Conservation (phyloP, 2,888 invertebrate species). For the Ypsolopha sequella region DNA sequence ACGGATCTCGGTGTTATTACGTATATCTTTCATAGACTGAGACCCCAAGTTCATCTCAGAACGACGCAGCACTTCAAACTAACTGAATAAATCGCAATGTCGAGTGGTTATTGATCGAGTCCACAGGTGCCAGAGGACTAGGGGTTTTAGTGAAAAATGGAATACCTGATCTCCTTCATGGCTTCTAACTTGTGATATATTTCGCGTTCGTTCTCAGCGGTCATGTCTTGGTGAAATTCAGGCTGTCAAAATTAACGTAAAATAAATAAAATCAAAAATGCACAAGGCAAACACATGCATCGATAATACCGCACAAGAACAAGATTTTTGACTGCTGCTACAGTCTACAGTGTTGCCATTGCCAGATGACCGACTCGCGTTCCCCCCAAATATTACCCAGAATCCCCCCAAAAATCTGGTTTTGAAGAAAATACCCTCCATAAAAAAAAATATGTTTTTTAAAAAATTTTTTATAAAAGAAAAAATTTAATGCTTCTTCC, state of each 20-base stretch:
- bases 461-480: no score
- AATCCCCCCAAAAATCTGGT: no score
- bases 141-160: conserved; percentile 13
- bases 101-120: conserved; percentile 62
- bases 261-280: not conserved
- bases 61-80: not conserved
- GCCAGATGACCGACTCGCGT: no score
- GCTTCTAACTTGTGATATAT: conserved; percentile 94
- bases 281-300: not conserved
- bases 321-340: not conserved
- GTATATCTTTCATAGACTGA: no score
- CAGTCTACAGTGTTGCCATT: no score
- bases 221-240: conserved; percentile 61
- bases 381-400: no score
- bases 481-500: no score
- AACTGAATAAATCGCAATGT: not conserved
- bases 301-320: not conserved
- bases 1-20: no score
- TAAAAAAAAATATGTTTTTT: no score
- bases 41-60: not conserved
- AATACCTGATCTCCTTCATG: conserved; percentile 90
- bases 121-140: conserved; percentile 53
- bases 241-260: conserved; percentile 7
- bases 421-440: no score
- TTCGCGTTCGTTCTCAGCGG: conserved; percentile 84